These are phyloP conservation scores for Ornithoptera alexandrae DNA, from an alignment of 2,888 invertebrate species.

Conservation along the genomic window DNA sequence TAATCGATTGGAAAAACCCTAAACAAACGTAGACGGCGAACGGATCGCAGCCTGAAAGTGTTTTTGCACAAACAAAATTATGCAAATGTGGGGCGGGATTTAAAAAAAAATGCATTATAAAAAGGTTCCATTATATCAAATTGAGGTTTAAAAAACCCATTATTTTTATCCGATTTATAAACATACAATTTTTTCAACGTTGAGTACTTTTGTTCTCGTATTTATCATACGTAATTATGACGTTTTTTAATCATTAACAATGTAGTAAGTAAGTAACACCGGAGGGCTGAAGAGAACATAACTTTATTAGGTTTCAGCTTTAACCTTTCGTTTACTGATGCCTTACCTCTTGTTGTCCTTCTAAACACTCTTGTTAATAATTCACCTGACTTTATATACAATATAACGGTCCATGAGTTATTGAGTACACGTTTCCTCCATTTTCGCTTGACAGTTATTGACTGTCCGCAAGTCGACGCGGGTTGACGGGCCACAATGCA, in stretches of 20 bases:
- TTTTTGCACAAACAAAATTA: not conserved
- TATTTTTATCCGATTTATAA: too few species aligned
- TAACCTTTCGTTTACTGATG: not conserved
- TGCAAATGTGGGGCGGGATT: not conserved
- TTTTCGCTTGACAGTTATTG: constrained; percentile 53
- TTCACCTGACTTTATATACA: constrained; percentile 3
- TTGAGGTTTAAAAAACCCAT: too few species aligned
- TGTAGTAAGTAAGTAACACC: too few species aligned
- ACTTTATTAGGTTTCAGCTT: not conserved
- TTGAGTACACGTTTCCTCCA: constrained; percentile 50
- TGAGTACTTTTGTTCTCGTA: not conserved
- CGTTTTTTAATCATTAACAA: too few species aligned
- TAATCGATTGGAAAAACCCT: constrained; percentile 30
- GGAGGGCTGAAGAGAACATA: too few species aligned
- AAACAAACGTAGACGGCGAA: constrained; percentile 10
- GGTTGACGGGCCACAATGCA: constrained; percentile 26
- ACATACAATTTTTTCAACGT: not conserved
- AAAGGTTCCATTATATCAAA: not conserved
- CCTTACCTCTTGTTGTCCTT: not conserved
- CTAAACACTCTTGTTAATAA: constrained; percentile 10
- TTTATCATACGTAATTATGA: not conserved
- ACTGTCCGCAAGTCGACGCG: constrained; percentile 39
- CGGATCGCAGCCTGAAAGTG: constrained; percentile 1
- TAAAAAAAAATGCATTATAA: not conserved
- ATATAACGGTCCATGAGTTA: constrained; percentile 10